phyloP scores from a whole-genome alignment of 1,140 invertebrate genomes.

The Whitmania pigra region DNA sequence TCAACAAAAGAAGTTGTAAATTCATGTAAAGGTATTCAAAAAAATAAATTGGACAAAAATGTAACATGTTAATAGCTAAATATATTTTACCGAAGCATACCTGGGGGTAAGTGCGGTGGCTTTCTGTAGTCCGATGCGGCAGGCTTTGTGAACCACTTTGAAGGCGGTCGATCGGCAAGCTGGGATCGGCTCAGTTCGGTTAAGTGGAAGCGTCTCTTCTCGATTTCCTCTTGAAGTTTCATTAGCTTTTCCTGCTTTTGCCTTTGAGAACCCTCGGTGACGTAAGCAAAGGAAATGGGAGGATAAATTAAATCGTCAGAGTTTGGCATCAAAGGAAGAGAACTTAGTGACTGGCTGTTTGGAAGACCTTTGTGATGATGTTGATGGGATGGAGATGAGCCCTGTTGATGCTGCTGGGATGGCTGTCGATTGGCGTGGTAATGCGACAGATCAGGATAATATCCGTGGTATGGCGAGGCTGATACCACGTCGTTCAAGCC shows the following conservation, averaged over 20 bases:
- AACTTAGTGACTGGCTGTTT: conserved; percentile 21
- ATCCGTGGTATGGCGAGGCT: background rate
- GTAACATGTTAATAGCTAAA: no score
- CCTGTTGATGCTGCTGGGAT: background rate
- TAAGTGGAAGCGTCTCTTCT: conserved; percentile 38
- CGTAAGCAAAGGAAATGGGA: conserved; percentile 35
- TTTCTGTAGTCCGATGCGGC: background rate
- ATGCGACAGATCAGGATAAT: background rate
- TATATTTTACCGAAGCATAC: no score
- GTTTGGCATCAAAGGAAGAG: conserved; percentile 17
- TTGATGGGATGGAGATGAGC: background rate
- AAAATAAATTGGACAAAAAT: no score
- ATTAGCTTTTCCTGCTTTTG: conserved; percentile 21
- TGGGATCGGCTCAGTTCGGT: conserved; percentile 2
- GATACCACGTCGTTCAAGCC: background rate
- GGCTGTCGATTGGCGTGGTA: background rate
- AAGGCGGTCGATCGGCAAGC: background rate
- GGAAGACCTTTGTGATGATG: background rate
- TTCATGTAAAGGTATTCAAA: no score
- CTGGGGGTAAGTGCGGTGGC: background rate
- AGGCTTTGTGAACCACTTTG: conserved; percentile 1
- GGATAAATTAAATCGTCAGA: conserved; percentile 44
- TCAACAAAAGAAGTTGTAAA: background rate
- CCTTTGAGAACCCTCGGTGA: background rate
- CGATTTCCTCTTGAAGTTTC: conserved; percentile 53